Conservation (phyloP, 2,888 invertebrate species). For the Napeogenes inachia region DNA sequence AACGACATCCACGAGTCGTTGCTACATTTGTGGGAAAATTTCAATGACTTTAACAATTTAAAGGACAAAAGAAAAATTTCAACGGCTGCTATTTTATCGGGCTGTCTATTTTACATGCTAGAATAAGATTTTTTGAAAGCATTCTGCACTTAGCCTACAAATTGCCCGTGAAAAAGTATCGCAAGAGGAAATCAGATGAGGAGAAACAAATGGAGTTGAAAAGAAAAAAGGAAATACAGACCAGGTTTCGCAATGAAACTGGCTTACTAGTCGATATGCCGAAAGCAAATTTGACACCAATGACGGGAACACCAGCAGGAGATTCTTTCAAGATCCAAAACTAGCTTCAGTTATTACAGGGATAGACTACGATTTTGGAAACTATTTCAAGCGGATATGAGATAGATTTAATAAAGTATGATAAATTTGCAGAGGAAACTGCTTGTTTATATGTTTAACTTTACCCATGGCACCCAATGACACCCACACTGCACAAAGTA, state of each 20-base stretch:
- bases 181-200: too few relatives aligned
- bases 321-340: slow-evolving; percentile 40
- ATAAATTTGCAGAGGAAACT: slow-evolving; percentile 33
- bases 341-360: slow-evolving; percentile 41
- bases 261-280: slow-evolving; percentile 42
- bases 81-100: slow-evolving; percentile 33
- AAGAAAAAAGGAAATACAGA: slow-evolving; percentile 29
- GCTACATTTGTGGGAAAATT: slow-evolving; percentile 43
- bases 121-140: slow-evolving; percentile 30
- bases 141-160: slow-evolving; percentile 31
- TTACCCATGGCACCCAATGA: slow-evolving; percentile 41
- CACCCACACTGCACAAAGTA: slow-evolving; percentile 41
- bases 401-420: slow-evolving; percentile 27
- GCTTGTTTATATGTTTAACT: slow-evolving; percentile 36
- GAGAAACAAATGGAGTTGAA: slow-evolving; percentile 26
- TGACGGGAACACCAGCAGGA: slow-evolving; percentile 39
- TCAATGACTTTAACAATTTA: slow-evolving; percentile 40
- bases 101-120: slow-evolving; percentile 39
- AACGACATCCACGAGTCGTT: slow-evolving; percentile 39
- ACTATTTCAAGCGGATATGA: slow-evolving; percentile 33
- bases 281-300: slow-evolving; percentile 40
- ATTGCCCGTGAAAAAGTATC: slow-evolving; percentile 31
- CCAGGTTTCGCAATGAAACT: slow-evolving; percentile 32
- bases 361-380: slow-evolving; percentile 35
- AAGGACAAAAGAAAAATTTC: slow-evolving; percentile 12